Base-by-base conservation (phyloP, 2,797 vertebrate species). In the Smutsia temminckii region DNA sequence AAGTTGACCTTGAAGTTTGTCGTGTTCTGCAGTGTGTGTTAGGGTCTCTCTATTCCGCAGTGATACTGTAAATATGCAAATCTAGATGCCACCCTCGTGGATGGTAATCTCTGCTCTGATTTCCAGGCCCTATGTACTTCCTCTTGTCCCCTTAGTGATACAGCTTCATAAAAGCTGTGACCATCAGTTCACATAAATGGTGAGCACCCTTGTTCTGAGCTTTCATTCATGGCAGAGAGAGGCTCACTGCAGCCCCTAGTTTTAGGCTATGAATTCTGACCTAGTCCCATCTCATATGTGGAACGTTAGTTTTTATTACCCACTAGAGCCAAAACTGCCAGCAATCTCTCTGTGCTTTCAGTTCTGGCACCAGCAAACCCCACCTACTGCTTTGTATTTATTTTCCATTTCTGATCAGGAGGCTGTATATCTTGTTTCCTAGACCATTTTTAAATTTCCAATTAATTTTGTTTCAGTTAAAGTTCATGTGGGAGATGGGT, bases 401-500 rank as follows among this genome's bases (percentile, higher is more conserved):
- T 77, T 81, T 94, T 27, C 16, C 18, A 57, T 68, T 68, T 90
- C 42, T 90, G 40, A 94, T 51, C 23, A 29, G 59, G 29, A 85
- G 83, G 40, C 49, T 71, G 34, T 14, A 25, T 68, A 83, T 78
- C 13, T 93, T 89, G 21, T 69, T 37, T 83, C 78, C 51, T 37
- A 95, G 13, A 77, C 5, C 64, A 21, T 3, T 57, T 71, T 87
- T 75, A 40, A 11, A 34, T 40, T 83, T 59, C 42, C 27, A 37
- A 37, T 75, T 80, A 34, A 69, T 78, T 93, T 89, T 89, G 14
- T 80, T 89, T 89, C 34, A 78, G 3, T 78, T 85, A 85, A 85
- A 86, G 75, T 86, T 91, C 0, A 2, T 68, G 25, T 84, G 34
- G 46, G 21, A 68, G 2, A 61, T 34, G 6, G 11, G 37, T 61